Evolutionary conservation across 2,888 invertebrate genomes (phyloP), one percentile per base, ranked within the genome.

Genomic region (Drosophila setosimentum): DNA sequence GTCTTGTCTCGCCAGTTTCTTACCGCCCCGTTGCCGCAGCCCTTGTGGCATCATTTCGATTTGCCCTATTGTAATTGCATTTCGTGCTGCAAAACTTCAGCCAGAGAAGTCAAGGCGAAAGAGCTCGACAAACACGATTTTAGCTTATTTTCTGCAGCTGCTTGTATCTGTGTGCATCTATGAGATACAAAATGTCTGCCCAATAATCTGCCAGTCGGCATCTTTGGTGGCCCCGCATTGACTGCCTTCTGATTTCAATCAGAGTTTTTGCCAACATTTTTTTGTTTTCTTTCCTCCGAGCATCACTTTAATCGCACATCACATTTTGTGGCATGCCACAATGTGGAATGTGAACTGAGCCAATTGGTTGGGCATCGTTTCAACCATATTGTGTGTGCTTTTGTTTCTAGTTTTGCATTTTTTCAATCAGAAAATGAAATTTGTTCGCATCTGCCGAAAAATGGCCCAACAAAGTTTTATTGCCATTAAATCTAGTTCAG

Each of bases 41-140:
- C 40, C 30, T 32, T 32, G 32, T 57, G 54, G 65, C 69, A 71
- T 74, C 69, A 71, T 74, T 78, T 84, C 77, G 76, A 78, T 80
- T 76, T 78, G 75, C 73, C 78, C 91, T 82, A 83, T 80, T 82
- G 83, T 91, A 89, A 89, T 89, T 91, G 85, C 91, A 91, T 87
- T 91, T 91, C 87, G 91, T 88, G 87, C 84, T 76, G 78, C 70
- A 86, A 75, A 1, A 16, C 55, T 27, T 7, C 29, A 3, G 49
- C 29, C 32, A 68, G 69, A 67, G 70, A 65, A 83, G 69, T 64
- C 82, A 61, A 70, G 62, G 63, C 72, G 13, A 59, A 40, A 33
- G 53, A 53, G 50, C 48, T 63, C 42, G 51, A 32, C 70, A 65
- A 73, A 83, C 81, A 82, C 87, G 87, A 87, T 69, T 82, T 69